Percentiles rank a stretch among this genome's conserved stretches.
Conservation (phyloP, 2,888 invertebrate genomes). For the Tridacna crocea region DNA sequence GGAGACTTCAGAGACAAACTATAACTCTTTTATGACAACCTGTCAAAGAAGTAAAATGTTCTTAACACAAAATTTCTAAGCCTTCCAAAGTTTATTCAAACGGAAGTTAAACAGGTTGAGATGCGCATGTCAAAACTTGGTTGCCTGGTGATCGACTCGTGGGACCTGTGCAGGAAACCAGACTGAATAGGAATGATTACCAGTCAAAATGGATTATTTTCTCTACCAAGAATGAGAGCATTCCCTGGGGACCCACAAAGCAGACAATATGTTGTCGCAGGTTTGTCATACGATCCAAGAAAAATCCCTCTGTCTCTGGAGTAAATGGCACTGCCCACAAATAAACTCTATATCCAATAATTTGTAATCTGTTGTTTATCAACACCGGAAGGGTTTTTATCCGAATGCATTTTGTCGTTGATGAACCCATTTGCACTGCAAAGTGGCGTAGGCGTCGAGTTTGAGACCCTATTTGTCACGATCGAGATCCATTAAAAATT, state of each 20-base stretch:
- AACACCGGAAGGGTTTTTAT: too few species aligned
- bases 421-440: too few species aligned
- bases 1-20: too few species aligned
- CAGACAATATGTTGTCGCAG: constrained; percentile 18
- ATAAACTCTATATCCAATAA: too few species aligned
- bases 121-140: constrained; percentile 27
- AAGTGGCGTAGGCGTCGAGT: too few species aligned
- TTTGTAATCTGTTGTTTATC: too few species aligned
- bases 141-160: not conserved
- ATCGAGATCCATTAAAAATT: too few species aligned
- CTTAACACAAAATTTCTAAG: too few species aligned
- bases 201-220: constrained; percentile 30
- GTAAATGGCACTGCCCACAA: not conserved
- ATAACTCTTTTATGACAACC: too few species aligned
- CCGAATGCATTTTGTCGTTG: too few species aligned
- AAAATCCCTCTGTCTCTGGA: not conserved
- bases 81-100: not conserved
- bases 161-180: constrained; percentile 14
- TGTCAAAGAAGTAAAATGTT: too few species aligned
- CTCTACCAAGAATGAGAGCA: not conserved
- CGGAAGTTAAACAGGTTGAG: constrained; percentile 4
- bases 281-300: not conserved
- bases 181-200: constrained; percentile 31
- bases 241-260: constrained; percentile 5
- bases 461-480: too few species aligned